Base-by-base conservation (phyloP, 2,113 vertebrate genomes). In the Tichodroma muraria region DNA sequence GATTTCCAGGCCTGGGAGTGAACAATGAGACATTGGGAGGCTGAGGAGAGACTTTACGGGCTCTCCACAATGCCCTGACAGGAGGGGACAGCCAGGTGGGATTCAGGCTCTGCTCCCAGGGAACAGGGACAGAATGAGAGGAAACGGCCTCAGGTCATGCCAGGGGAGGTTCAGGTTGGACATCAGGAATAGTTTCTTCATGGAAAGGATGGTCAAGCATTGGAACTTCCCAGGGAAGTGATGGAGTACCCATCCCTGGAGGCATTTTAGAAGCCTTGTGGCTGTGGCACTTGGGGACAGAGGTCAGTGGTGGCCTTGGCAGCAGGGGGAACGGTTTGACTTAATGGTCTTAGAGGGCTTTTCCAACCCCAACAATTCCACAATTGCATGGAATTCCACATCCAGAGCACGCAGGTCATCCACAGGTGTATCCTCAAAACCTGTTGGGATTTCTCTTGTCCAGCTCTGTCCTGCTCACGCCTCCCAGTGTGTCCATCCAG, bases 141-240 rank as follows among this genome's bases (percentile, higher is more conserved):
- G 40, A 8, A 49, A 82, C 0, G 1, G 40, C 63, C 35, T 76
- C 30, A 23, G 1, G 25, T 4, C 13, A 6, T 6, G 8, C 5
- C 40, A 61, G 47, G 54, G 8, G 6, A 54, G 25, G 17, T 2
- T 76, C 5, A 35, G 35, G 4, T 13, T 35, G 63, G 40, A 61
- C 4, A 40, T 31, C 4, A 13, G 27, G 30, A 10, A 40, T 9
- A 54, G 1, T 47, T 82, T 68, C 40, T 35, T 31, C 40, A 5
- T 30, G 61, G 61, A 40, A 60, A 60, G 37, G 15, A 5, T 20
- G 12, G 35, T 22, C 40, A 22, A 18, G n/a, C 28, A 7, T 1
- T 49, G 53, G 44, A 59, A 23, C 28, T 61, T n/a, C 33, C 5
- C 33, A 44, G 27, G 18, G 27, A 0, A 0, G 18, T 7, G 38